Evolutionary conservation across 1,140 invertebrate genomes (phyloP).

Genomic region (Mylabris phalerata): DNA sequence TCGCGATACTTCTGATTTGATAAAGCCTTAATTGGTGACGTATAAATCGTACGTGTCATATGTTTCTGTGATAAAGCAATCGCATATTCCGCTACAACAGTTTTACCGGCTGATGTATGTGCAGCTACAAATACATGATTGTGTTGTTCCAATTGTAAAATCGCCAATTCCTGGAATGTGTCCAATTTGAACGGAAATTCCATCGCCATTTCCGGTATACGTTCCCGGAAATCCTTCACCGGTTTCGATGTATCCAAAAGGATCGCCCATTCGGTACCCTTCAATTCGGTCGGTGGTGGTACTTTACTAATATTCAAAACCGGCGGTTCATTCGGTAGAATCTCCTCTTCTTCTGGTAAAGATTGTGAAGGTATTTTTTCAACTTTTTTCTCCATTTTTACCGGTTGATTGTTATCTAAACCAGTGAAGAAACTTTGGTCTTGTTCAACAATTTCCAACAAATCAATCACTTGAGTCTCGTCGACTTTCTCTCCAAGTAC

Average conservation of each 20-base stretch:
- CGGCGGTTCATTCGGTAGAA: constrained; percentile 30
- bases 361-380: neutral
- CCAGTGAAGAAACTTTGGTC: constrained; percentile 31
- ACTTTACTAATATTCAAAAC: constrained; percentile 26
- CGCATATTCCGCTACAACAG: constrained; percentile 98
- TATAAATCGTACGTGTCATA: constrained; percentile 94
- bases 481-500: too few relatives aligned
- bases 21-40: constrained; percentile 97
- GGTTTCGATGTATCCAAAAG: constrained; percentile 73
- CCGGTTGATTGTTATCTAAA: neutral
- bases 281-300: constrained; percentile 8
- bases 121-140: constrained; percentile 97
- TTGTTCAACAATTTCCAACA: constrained; percentile 33
- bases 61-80: constrained; percentile 89
- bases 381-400: neutral
- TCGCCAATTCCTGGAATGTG: constrained; percentile 94
- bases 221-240: constrained; percentile 74
- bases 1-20: constrained; percentile 99
- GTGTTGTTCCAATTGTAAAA: constrained; percentile 87
- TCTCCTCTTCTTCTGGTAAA: constrained; percentile 28
- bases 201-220: constrained; percentile 78
- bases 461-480: constrained; percentile 30
- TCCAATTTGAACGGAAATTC: constrained; percentile 92
- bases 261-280: constrained; percentile 74
- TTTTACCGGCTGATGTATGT: constrained; percentile 98